Evolutionary conservation across 2,113 vertebrate genomes (phyloP), one percentile per base, ranked within the genome.

Genomic region (Syrmaticus mikado): DNA sequence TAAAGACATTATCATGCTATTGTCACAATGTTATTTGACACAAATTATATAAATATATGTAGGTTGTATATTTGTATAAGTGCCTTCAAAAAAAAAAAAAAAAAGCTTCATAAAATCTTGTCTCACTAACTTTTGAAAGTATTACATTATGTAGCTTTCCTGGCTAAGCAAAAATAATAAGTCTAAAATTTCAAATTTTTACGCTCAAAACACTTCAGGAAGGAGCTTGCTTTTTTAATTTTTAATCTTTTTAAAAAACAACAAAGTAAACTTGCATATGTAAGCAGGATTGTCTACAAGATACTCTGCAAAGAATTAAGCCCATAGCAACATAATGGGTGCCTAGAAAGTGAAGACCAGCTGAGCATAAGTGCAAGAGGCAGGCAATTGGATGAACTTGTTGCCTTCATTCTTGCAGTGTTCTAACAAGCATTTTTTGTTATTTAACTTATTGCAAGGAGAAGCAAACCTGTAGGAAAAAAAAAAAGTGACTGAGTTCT

Each of bases 211-310:
- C 2, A 32, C 18, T 16, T 32, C 7, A 9, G 25, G 36, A 50
- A 4, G 3, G 3, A 1, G 2, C 15, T 7, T 32, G 34, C 7
- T 18, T 78, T 67, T 74, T 43, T 27, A 32, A 8, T n/a, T 4
- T 70, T 71, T 58, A 70, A 30, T 50, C 9, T 74, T 80, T 80
- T 85, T 58, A 68, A 60, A 8, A 77, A 48, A 53, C 17, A 78
- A 46, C 2, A 40, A 16, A 67, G 81, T 16, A 82, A 86, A 62
- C 10, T 55, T 45, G 6, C 3, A 55, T 48, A 61, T 48, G 0
- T 61, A 61, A 66, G 53, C 52, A 72, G 13, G 4, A 50, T 13
- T 7, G 15, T 50, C 48, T 11, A 21, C 7, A 14, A 10, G 76
- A 66, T 48, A 20, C 6, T n/a, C 45, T 9, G 6, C 7, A 48